Conservation (phyloP, 92 coral and sea anemone species). For the Siderastrea radians region DNA sequence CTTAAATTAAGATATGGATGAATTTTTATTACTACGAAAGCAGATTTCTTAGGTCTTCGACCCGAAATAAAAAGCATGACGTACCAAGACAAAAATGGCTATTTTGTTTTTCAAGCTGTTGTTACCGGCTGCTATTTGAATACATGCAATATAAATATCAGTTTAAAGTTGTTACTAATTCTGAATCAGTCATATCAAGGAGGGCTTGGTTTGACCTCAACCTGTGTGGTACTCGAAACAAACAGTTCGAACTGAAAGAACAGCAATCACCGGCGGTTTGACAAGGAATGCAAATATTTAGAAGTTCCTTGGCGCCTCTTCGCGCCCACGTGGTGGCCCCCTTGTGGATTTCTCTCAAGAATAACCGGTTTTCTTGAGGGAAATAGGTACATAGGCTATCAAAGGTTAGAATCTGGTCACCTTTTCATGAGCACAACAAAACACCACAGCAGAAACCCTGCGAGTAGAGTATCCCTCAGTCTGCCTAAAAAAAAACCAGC, state of each 20-base stretch:
- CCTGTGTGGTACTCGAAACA: neutral
- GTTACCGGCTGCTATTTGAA: no score
- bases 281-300: constrained; percentile 4
- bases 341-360: no score
- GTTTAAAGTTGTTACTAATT: neutral
- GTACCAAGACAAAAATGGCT: neutral
- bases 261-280: neutral
- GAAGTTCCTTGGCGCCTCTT: neutral
- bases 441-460: no score
- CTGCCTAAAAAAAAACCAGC: no score
- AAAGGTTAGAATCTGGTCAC: neutral
- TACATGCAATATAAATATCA: no score
- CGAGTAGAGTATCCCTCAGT: no score
- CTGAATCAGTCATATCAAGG: neutral
- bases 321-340: neutral
- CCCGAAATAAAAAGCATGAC: neutral
- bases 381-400: neutral
- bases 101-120: neutral
- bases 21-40: neutral
- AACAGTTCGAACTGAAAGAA: neutral
- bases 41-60: neutral
- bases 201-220: neutral
- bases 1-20: neutral
- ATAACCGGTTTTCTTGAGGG: no score
- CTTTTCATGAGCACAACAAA: neutral